A percentile compares a stretch with the other conserved stretches of the same genome.
Evolutionary conservation across 2,797 vertebrate genomes (phyloP).

Genomic region (Parambassis ranga): DNA sequence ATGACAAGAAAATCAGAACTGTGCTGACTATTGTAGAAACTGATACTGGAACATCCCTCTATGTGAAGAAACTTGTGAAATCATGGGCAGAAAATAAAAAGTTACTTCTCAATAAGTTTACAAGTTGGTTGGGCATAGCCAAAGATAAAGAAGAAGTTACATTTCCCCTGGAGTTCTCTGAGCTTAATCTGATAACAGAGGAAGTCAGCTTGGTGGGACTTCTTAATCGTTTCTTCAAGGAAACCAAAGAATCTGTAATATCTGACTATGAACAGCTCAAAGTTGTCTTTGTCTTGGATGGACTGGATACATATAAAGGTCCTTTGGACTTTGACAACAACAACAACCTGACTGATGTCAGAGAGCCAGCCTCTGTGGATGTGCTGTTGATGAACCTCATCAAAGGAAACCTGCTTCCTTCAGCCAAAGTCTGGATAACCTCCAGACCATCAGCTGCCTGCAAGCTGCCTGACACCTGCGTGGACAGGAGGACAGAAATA

Average conservation of each 20-base stretch:
- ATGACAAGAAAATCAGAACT: neutral
- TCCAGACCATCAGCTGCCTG: neutral
- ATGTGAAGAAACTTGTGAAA: neutral
- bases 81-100: neutral
- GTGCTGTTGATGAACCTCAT: conserved; percentile 48
- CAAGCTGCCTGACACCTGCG: neutral
- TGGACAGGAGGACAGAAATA: conserved; percentile 43
- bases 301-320: neutral
- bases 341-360: neutral
- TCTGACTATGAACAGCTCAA: neutral
- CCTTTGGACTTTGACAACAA: conserved; percentile 23
- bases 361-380: conserved; percentile 15
- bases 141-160: neutral
- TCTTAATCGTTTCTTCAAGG: neutral
- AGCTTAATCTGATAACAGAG: neutral
- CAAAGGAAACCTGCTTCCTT: conserved; percentile 37
- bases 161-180: neutral
- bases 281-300: conserved; percentile 42
- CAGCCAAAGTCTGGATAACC: conserved; percentile 41
- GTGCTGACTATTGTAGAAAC: conserved; percentile 36
- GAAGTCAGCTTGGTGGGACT: conserved; percentile 19
- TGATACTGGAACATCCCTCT: conserved; percentile 27
- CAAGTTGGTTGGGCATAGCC: accelerated
- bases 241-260: neutral
- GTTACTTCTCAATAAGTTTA: accelerated